Conservation (phyloP, 2,113 vertebrate genomes). For the Stictonetta naevosa region DNA sequence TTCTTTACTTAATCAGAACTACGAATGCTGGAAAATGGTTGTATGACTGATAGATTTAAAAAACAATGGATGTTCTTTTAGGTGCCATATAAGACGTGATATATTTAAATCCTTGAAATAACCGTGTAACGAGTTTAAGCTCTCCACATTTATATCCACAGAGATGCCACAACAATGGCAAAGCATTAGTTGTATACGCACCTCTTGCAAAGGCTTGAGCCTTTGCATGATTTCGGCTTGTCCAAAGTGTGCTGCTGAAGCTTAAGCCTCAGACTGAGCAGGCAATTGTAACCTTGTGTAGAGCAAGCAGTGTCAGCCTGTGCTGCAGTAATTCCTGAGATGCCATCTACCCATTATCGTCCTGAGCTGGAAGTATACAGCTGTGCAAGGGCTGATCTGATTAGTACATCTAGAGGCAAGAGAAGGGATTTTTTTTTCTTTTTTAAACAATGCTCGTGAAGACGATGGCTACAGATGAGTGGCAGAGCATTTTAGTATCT, state of each 20-base stretch:
- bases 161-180: neutral
- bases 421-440: no score
- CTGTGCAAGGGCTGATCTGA: neutral
- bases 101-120: neutral
- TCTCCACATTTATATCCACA: neutral
- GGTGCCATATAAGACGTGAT: neutral
- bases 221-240: neutral
- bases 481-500: no score
- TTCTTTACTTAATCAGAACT: neutral
- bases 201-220: neutral
- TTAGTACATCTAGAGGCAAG: neutral
- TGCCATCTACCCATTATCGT: neutral
- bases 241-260: neutral
- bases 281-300: neutral
- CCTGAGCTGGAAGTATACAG: neutral
- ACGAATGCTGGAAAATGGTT: neutral
- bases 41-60: neutral
- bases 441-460: no score
- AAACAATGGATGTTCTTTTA: neutral
- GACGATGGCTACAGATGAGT: no score
- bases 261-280: neutral
- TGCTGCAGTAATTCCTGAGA: neutral
- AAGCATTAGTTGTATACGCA: neutral
- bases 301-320: neutral
- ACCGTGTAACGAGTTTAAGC: neutral